Evolutionary conservation across 2,113 vertebrate genomes (phyloP), one percentile per base, ranked within the genome.

Genomic region (Corapipo altera): DNA sequence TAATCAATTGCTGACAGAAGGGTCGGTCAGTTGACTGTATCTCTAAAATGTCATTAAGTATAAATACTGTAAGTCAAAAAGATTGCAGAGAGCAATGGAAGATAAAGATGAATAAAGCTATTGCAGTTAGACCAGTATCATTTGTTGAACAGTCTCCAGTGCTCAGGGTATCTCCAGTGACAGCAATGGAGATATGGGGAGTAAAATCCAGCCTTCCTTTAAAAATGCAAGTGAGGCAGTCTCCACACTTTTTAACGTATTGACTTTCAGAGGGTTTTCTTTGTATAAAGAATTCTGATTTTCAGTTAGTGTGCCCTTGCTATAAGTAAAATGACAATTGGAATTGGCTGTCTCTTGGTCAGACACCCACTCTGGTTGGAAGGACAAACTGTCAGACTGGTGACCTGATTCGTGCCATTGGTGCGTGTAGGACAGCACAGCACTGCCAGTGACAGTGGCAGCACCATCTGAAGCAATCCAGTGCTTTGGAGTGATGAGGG

Each of bases 341-440:
- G 37, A 73, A 79, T 54, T 37, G 41, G 16, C 52, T 80, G 37
- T 79, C 10, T 43, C 35, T 54, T 62, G 28, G 8, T 33, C 33
- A n/a, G 66, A 35, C 73, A 72, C 39, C 32, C 32, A 1, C 24
- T 39, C 27, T 4, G 27, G 17, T 12, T 62, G 54, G 54, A 79
- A 96, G 64, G 78, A 88, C 81, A 80, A 19, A 66, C 15, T 65
- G 33, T 11, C 51, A 43, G 8, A 43, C 24, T 6, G 19, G 44
- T 67, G 49, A 48, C n/a, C 70, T 81, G 52, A 22, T 22, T 65
- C 0, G 0, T 76, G 37, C 22, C 4, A 6, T 9, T 5, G 3
- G 39, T 43, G 51, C 1, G 0, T 28, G 66, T 22, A 81, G 61
- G 76, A 74, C 23, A 89, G 39, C 30, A 39, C 21, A 86, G 55